Base-by-base conservation (phyloP, 1,140 invertebrate genomes). In the Drosophila ogumai region DNA sequence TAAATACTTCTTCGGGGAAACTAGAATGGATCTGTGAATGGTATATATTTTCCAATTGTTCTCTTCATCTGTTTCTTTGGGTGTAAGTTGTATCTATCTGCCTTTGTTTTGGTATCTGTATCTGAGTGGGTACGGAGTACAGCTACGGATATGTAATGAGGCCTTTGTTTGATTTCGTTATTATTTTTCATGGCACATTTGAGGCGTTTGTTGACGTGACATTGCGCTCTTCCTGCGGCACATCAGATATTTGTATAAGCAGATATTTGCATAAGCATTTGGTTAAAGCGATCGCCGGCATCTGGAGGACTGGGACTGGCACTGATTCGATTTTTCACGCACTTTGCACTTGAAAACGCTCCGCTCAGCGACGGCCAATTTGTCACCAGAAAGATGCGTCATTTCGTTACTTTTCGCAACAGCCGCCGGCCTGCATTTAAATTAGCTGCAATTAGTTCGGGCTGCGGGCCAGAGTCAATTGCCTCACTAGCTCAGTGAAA, bases 211-310 rank as follows among this genome's bases (percentile, higher is more conserved):
- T 75, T 87, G 80, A 87, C 81, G 74, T 85, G 85, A 49, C 85
- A 88, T 88, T 90, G 85, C 17, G 65, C 67, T 78, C 85, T 88
- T 88, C 85, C 85, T 88, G 85, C 74, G 85, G 71, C 81, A 61
- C 61, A 77, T 68, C 65, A 54, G n/a, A 31, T 40, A 81, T 88
- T 88, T 84, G 64, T 73, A 88, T 88, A 88, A 84, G 68, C 52
- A 65, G n/a, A 49, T 38, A 81, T 88, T 88, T 84, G 64, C 85
- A 90, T 90, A 90, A 81, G 69, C 43, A 59, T 82, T 87, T 87
- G 82, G 84, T 46, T 84, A 77, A 67, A 69, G 58, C 71, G 47
- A 87, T 80, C 64, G 71, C 13, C 8, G 34, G 50, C 64, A 75
- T 55, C 63, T 78, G 57, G 52, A 57, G 28, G 22, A 76, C 31